These are phyloP conservation scores for Porites lutea DNA, from an alignment of 64 coral and sea anemone genomes.

Conservation along the genomic window DNA sequence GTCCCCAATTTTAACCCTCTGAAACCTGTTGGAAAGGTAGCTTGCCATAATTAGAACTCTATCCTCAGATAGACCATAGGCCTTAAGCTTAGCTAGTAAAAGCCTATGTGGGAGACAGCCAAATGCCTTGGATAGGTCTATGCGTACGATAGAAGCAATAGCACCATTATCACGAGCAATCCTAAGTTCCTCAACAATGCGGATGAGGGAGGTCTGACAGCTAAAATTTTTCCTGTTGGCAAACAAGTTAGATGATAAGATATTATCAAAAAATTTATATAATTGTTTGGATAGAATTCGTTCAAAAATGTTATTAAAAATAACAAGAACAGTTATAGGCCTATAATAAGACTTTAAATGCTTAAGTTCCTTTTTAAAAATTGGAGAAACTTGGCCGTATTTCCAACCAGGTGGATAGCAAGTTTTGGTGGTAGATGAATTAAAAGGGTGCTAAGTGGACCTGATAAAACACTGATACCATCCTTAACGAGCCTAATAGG, in stretches of 20 bases:
- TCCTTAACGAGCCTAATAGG: conserved; percentile 45
- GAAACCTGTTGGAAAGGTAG: conserved; percentile 34
- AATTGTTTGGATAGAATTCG: conserved; percentile 22
- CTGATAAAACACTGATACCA: conserved; percentile 42
- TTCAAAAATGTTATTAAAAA: conserved; percentile 38
- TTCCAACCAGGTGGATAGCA: conserved; percentile 3
- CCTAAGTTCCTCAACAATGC: conserved; percentile 43
- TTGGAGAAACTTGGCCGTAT: conserved; percentile 27
- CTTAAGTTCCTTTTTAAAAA: conserved; percentile 34
- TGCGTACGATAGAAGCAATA: conserved; percentile 16
- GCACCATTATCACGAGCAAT: conserved; percentile 18
- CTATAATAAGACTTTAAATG: conserved; percentile 17
- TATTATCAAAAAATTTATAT: conserved; percentile 4
- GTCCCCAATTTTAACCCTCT: conserved; percentile 29
- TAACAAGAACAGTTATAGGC: conserved; percentile 10
- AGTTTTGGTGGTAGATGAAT: conserved; percentile 29
- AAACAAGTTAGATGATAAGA: conserved; percentile 5
- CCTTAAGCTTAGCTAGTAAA: conserved; percentile 16
- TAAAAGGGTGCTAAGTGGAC: conserved; percentile 27
- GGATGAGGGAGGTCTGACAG: conserved; percentile 31
- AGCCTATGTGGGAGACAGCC: conserved; percentile 32
- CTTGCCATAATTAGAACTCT: neutral
- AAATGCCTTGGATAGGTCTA: conserved; percentile 59
- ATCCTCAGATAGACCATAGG: conserved; percentile 42
- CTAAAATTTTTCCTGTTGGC: conserved; percentile 7